Base-by-base conservation (phyloP, 2,888 invertebrate species). In the Chesias legatella region DNA sequence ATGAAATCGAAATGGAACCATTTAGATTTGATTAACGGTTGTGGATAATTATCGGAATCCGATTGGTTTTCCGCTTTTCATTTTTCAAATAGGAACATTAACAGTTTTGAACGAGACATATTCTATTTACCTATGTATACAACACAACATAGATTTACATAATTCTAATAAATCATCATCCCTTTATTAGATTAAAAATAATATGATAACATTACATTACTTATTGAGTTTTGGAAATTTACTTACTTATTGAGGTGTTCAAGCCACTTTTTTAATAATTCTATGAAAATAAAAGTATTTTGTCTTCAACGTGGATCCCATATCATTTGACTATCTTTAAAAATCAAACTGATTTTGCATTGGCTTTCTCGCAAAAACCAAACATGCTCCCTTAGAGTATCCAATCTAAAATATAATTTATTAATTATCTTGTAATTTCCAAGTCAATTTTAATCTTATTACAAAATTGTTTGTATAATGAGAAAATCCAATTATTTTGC, bases 1-100 rank as follows among this genome's bases (percentile, higher is more conserved):
- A 64, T 60, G 63, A 64, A 70, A 72, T 71, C 62, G 66, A 73
- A 75, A 74, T 67, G 60, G 61, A 53, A 58, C 68, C 71, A 68
- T 78, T 73, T 67, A 62, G 59, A 56, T 73, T 67, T 79, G 75
- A 79, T 79, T 77, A 74, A 79, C 63, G 71, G 48, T 47, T 43
- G 41, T 53, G 63, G 67, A 70, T 76, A 72, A 73, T 76, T 72
- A 72, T 63, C 60, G 60, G 55, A 53, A 53, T 56, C 52, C 60
- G 53, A 63, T 67, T 58, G 62, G 61, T 53, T 60, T 56, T 56
- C 47, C 50, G 49, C 51, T 46, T 58, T 55, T 51, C 49, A 47
- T 61, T 62, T 64, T 60, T 58, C 56, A 44, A 39, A 48, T 58
- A 46, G 40, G 9, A 31, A 33, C 40, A 45, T 33, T 44, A 33